Evolutionary conservation across 2,113 vertebrate genomes (phyloP).

Genomic region (Podarcis raffonei): DNA sequence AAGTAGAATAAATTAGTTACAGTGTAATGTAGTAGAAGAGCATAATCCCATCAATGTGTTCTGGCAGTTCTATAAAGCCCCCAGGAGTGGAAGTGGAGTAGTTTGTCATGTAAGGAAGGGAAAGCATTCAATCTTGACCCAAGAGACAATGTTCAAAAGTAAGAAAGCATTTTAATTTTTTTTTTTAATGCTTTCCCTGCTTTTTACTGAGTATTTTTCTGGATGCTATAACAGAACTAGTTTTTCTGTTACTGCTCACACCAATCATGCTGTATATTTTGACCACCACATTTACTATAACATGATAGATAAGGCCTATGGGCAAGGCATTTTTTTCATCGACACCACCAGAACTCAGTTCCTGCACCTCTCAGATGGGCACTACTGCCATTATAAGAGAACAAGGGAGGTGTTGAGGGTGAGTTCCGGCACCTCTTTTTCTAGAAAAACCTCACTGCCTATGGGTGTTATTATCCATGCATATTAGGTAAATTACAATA

Average conservation of each 20-base stretch:
- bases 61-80: conserved; percentile 42
- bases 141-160: conserved; percentile 31
- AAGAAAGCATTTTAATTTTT: conserved; percentile 23
- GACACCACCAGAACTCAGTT: no score
- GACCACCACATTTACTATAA: neutral
- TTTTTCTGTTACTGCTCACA: conserved; percentile 13
- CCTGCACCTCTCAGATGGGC: no score
- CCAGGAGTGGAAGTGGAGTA: conserved; percentile 51
- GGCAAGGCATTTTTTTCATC: no score
- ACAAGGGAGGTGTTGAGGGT: no score
- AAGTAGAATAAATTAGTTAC: conserved; percentile 64
- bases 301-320: neutral
- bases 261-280: neutral
- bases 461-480: neutral
- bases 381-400: no score
- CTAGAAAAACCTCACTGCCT: no score
- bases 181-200: conserved; percentile 23
- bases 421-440: no score
- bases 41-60: conserved; percentile 62
- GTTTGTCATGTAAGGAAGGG: conserved; percentile 53
- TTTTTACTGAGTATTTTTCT: conserved; percentile 40
- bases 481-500: neutral
- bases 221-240: neutral
- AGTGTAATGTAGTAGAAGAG: conserved; percentile 51
- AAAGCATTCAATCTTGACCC: conserved; percentile 53